These are phyloP conservation scores for Pogonophryne albipinna DNA, from an alignment of 2,797 vertebrate species.

Conservation along the genomic window DNA sequence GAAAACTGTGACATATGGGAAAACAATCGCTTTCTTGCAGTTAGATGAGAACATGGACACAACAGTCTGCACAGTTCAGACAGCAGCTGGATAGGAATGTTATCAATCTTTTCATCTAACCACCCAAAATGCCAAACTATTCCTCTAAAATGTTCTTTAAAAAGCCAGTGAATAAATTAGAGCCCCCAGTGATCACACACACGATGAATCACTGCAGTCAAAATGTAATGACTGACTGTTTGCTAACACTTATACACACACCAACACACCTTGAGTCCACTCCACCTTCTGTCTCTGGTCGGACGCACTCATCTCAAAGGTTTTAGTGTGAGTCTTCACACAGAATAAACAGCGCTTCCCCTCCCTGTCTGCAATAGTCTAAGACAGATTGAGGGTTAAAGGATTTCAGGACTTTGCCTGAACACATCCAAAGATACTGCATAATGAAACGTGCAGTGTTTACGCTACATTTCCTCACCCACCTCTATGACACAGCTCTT, in stretches of 20 bases:
- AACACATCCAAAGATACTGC: not conserved
- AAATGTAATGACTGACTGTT: constrained; percentile 1
- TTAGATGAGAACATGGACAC: too few species aligned
- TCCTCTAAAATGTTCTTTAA: not conserved
- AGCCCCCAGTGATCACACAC: not conserved
- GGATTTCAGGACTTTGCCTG: not conserved
- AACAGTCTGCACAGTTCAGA: too few species aligned
- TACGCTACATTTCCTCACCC: constrained; percentile 31
- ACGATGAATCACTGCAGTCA: not conserved
- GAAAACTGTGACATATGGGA: too few species aligned
- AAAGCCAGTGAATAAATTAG: not conserved
- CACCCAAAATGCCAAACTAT: not conserved
- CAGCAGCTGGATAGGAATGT: too few species aligned
- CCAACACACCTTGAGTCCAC: constrained; percentile 83
- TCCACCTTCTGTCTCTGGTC: constrained; percentile 86
- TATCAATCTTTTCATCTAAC: not conserved
- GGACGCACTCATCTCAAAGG: constrained; percentile 87
- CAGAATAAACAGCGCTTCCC: constrained; percentile 87
- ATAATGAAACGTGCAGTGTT: constrained; percentile 7
- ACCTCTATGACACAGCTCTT: constrained; percentile 84
- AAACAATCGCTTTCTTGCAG: too few species aligned
- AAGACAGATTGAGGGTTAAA: constrained; percentile 13
- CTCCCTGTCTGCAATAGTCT: constrained; percentile 84
- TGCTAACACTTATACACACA: constrained; percentile 27
- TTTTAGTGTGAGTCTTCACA: constrained; percentile 84